Conservation (phyloP, 64 coral and sea anemone genomes). For the Dendronephthya gigantea region DNA sequence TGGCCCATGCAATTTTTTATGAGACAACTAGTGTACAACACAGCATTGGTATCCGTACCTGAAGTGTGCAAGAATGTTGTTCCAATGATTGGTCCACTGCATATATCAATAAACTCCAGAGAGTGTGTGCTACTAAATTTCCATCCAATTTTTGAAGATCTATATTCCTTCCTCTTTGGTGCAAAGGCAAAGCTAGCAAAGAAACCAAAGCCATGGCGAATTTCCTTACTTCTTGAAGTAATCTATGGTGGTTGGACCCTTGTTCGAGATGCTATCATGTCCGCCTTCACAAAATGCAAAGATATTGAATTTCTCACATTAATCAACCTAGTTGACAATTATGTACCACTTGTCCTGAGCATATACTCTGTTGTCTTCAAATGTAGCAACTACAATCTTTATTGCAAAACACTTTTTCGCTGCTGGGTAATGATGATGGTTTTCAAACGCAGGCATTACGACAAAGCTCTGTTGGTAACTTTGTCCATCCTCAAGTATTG, state of each 20-base stretch:
- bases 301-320: slow-evolving; percentile 18
- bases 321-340: background rate
- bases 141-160: slow-evolving; percentile 7
- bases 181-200: slow-evolving; percentile 32
- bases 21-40: too few relatives aligned
- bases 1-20: background rate
- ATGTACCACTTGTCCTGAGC: background rate
- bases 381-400: background rate
- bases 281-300: slow-evolving; percentile 18
- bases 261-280: background rate
- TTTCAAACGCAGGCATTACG: too few relatives aligned
- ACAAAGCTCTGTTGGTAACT: too few relatives aligned
- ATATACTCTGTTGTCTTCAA: background rate
- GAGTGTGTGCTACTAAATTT: slow-evolving; percentile 29
- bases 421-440: too few relatives aligned
- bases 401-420: too few relatives aligned
- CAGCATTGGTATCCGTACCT: too few relatives aligned
- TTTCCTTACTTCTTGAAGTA: background rate
- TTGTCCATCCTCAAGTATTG: too few relatives aligned
- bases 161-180: slow-evolving; percentile 17
- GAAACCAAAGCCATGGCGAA: slow-evolving; percentile 33
- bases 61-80: background rate
- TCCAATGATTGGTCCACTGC: too few relatives aligned
- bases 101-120: slow-evolving; percentile 29
- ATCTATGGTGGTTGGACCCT: slow-evolving; percentile 23